Percentiles rank a stretch among this genome's conserved stretches.
Evolutionary conservation across 2,113 vertebrate genomes (phyloP).

Genomic region (Dipodomys spectabilis): DNA sequence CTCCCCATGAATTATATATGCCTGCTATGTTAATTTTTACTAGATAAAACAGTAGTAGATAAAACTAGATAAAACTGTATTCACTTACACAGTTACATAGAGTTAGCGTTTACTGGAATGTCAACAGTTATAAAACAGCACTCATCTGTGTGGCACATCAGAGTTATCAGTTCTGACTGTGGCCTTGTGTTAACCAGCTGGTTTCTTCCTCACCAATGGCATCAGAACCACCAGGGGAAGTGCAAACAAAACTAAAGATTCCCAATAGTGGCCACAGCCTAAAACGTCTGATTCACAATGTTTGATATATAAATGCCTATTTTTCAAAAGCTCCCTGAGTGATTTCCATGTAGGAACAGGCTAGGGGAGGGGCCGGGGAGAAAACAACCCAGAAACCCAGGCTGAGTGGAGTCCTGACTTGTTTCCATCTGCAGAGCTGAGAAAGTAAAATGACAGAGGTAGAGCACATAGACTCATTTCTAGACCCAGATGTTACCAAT

Average conservation of each 20-base stretch:
- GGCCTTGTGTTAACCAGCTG: neutral
- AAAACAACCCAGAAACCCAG: neutral
- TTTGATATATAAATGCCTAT: neutral
- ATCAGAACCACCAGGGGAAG: neutral
- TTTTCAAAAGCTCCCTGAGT: neutral
- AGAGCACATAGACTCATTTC: neutral
- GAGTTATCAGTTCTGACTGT: neutral
- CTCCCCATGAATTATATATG: slow-evolving; percentile 8
- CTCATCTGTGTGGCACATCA: neutral
- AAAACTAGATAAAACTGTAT: too few species aligned
- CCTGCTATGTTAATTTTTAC: neutral
- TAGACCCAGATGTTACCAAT: neutral
- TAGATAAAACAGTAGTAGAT: slow-evolving; percentile 16
- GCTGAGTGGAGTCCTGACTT: neutral
- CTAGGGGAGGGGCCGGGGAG: too few species aligned
- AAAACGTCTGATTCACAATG: neutral
- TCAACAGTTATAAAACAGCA: neutral
- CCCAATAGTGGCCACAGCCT: neutral
- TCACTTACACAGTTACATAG: neutral
- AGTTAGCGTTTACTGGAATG: neutral
- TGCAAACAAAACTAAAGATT: neutral
- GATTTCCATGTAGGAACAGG: neutral
- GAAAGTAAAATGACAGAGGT: neutral
- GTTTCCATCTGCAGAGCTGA: neutral
- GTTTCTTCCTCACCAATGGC: neutral